These are phyloP conservation scores for Bunonema sp. DNA, from an alignment of 2,888 invertebrate genomes.

Conservation along the genomic window DNA sequence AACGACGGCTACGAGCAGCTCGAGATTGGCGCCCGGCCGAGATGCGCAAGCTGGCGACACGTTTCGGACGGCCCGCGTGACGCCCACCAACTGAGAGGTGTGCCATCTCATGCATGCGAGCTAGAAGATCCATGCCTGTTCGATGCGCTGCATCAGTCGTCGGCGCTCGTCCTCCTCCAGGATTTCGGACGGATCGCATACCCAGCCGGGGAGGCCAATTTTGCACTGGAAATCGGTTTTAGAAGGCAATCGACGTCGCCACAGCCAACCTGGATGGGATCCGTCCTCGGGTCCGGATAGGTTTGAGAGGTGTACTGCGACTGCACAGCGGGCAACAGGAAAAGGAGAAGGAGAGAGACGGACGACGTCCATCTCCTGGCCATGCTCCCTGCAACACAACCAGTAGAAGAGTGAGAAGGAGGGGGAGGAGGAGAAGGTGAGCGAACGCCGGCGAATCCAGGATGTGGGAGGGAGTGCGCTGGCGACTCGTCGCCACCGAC, in stretches of 20 bases:
- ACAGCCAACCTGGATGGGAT: too few relatives aligned
- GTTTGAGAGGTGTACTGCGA: slow-evolving; percentile 36
- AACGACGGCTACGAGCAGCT: too few relatives aligned
- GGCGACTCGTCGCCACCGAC: too few relatives aligned
- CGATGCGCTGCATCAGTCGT: slow-evolving; percentile 26
- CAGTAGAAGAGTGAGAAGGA: too few relatives aligned
- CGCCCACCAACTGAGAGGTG: slow-evolving; percentile 19
- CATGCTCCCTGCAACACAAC: too few relatives aligned
- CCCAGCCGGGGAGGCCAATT: slow-evolving; percentile 13
- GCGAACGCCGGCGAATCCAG: too few relatives aligned
- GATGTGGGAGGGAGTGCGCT: too few relatives aligned
- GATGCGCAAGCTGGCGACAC: slow-evolving; percentile 31
- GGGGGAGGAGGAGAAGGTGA: too few relatives aligned
- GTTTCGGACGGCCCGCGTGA: slow-evolving; percentile 32
- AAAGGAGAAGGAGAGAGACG: slow-evolving; percentile 7
- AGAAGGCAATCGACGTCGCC: too few relatives aligned
- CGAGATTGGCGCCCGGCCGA: slow-evolving; percentile 27
- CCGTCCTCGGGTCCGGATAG: slow-evolving; percentile 33
- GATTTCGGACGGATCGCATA: slow-evolving; percentile 40
- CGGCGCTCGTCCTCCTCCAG: slow-evolving; percentile 31
- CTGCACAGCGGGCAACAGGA: slow-evolving; percentile 12
- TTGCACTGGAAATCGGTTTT: too few relatives aligned
- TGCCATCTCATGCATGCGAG: neutral
- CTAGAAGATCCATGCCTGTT: slow-evolving; percentile 9
- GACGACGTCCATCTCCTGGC: too few relatives aligned